Base-by-base conservation (phyloP, 2,888 invertebrate genomes). In the Tethea ocularis region DNA sequence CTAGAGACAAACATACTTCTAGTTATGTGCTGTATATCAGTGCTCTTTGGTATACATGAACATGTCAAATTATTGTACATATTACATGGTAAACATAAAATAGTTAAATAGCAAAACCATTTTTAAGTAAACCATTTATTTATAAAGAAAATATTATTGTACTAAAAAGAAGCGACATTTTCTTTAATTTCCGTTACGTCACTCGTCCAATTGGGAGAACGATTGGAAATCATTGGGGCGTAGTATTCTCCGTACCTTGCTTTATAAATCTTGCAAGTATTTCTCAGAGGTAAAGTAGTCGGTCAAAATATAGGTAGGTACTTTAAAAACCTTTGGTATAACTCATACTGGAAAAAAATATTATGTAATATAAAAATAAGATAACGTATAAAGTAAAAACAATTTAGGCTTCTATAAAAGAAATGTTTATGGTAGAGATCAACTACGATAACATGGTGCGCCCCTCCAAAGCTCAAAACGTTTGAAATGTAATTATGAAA, bases 161-260 rank as follows among this genome's bases (percentile, higher is more conserved):
- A 75, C 80, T 75, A 70, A 80, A 77, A 80, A 83, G 82, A 78
- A 84, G 78, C 75, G 77, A 76, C 79, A 73, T 80, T 83, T 84
- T 89, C 86, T 91, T 91, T 92, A 92, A 93, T 93, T 92, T 93
- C 93, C 93, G 92, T 87, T 89, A 87, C 86, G 92, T 92, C 92
- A 90, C 87, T 89, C 87, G 85, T 88, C 88, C 87, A 90, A 89
- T 91, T 88, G 87, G 82, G 83, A 88, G 79, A 83, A 80, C 83
- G 85, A 89, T 91, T 89, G 87, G 87, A 87, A 91, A 89, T 91
- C 86, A 87, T 86, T 86, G 83, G 82, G 74, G 81, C 78, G 77
- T 72, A 78, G 80, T 79, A 74, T 80, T 77, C 33, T 33, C 33
- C 78, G 77, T 79, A 73, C 80, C 80, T 78, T 65, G 61, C 67